Evolutionary conservation across 2,888 invertebrate genomes (phyloP).

Genomic region (Zeuzera pyrina): DNA sequence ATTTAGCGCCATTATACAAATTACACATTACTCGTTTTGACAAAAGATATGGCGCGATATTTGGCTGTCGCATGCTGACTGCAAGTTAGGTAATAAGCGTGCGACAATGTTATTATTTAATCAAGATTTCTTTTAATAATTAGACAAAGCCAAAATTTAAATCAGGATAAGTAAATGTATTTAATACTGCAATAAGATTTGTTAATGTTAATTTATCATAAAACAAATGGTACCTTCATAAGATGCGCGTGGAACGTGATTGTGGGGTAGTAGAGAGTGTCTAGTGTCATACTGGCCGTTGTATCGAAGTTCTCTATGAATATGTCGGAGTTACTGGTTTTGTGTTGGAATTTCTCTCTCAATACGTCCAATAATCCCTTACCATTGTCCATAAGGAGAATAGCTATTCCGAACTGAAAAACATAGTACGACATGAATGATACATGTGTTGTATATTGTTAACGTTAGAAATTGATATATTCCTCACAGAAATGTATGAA

Average conservation of each 20-base stretch:
- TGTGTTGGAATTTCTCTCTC: slow-evolving; percentile 30
- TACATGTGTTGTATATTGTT: background rate
- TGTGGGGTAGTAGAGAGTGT: slow-evolving; percentile 62
- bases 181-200: too few relatives aligned
- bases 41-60: too few relatives aligned
- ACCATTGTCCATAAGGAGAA: slow-evolving; percentile 52
- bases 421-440: background rate
- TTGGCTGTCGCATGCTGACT: too few relatives aligned
- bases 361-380: slow-evolving; percentile 55
- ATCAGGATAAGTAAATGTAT: too few relatives aligned
- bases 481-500: too few relatives aligned
- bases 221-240: slow-evolving; percentile 66
- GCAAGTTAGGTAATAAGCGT: too few relatives aligned
- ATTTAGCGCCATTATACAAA: too few relatives aligned
- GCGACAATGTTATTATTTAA: too few relatives aligned
- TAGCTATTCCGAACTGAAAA: slow-evolving; percentile 54
- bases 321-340: slow-evolving; percentile 26
- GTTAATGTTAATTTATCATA: too few relatives aligned
- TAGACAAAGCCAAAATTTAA: too few relatives aligned
- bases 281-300: slow-evolving; percentile 44
- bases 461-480: background rate
- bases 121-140: too few relatives aligned
- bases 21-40: too few relatives aligned
- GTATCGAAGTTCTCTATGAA: slow-evolving; percentile 62
- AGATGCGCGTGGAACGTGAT: slow-evolving; percentile 54